A percentile compares a stretch with the other conserved stretches of the same genome.
phyloP scores from a whole-genome alignment of 1,140 invertebrate genomes.

The Notospermus geniculatus region DNA sequence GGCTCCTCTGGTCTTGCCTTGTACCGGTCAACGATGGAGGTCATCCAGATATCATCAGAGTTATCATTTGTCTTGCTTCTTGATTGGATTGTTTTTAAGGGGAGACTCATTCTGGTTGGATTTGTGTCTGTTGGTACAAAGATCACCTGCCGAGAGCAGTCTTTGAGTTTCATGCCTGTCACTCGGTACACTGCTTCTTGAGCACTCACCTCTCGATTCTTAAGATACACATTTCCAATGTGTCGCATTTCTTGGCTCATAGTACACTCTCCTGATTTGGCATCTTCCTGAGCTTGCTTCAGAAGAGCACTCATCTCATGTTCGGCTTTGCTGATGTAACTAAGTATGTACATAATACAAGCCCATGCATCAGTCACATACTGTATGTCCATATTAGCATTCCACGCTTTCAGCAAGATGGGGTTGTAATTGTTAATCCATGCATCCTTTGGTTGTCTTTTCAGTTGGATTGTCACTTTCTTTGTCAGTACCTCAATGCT shows the following conservation, averaged over 20 bases:
- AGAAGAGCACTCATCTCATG: conserved; percentile 6
- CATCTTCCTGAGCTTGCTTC: neutral
- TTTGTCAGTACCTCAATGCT: neutral
- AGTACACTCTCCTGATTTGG: neutral
- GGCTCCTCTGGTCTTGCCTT: conserved; percentile 12
- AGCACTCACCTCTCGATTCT: conserved; percentile 6
- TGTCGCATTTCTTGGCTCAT: neutral
- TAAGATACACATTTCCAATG: neutral
- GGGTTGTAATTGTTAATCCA: conserved; percentile 10
- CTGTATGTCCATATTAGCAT: conserved; percentile 11
- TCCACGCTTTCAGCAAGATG: neutral
- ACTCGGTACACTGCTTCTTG: conserved; percentile 7
- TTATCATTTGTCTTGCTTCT: neutral
- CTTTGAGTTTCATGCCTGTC: neutral
- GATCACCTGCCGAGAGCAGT: neutral
- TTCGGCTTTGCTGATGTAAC: conserved; percentile 4
- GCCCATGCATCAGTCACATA: neutral
- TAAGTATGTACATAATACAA: conserved; percentile 8
- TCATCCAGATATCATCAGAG: conserved; percentile 20
- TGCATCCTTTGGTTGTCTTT: neutral
- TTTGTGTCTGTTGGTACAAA: neutral
- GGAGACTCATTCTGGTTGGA: neutral
- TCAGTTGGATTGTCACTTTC: neutral
- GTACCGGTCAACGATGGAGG: conserved; percentile 17
- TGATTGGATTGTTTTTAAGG: neutral